phyloP scores from a whole-genome alignment of 1,140 invertebrate species.

The Metaphire vulgaris region DNA sequence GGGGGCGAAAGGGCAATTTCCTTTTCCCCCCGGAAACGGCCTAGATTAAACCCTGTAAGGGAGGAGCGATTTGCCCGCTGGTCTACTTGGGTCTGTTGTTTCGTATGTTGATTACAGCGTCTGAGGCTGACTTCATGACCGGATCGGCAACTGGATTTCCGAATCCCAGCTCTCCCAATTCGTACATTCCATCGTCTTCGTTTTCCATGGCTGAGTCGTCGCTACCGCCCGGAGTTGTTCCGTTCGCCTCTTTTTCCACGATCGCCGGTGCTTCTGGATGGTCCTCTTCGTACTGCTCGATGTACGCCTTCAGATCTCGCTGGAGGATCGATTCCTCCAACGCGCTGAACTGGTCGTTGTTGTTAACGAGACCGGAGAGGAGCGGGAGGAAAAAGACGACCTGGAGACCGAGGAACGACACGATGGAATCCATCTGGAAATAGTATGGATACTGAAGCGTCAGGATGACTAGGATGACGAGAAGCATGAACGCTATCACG shows the following conservation, averaged over 20 bases:
- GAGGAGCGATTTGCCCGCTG: too few relatives aligned
- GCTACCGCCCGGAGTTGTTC: not conserved
- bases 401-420: conserved; percentile 19
- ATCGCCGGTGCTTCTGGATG: not conserved
- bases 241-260: not conserved
- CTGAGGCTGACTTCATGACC: not conserved
- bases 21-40: too few relatives aligned
- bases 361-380: conserved; percentile 6
- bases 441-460: conserved; percentile 17
- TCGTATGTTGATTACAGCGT: too few relatives aligned
- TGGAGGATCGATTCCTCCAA: conserved; percentile 9
- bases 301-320: conserved; percentile 4
- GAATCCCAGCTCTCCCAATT: not conserved
- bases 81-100: too few relatives aligned
- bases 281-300: conserved; percentile 15
- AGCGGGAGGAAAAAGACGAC: conserved; percentile 17
- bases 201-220: not conserved
- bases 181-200: not conserved
- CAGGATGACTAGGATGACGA: conserved; percentile 14
- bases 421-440: conserved; percentile 10
- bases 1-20: too few relatives aligned
- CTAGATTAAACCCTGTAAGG: too few relatives aligned
- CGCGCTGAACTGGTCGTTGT: conserved; percentile 13
- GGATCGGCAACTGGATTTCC: not conserved
- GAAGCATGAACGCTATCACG: not conserved